Base-by-base conservation (phyloP, 2,888 invertebrate species). In the Glyphotaelius pellucidus region DNA sequence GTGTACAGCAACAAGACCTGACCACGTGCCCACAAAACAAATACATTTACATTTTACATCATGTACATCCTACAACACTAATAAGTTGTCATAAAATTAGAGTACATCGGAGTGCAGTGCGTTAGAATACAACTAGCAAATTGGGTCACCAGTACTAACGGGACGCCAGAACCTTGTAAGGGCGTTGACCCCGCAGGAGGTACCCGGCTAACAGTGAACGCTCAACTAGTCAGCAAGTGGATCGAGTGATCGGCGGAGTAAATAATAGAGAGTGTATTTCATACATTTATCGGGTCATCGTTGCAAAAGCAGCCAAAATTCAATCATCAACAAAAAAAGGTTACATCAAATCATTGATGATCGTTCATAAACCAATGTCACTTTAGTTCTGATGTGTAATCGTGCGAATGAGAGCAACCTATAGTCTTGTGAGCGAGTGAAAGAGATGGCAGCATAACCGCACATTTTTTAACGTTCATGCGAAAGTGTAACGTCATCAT, bases 91-190 rank as follows among this genome's bases (percentile, higher is more conserved):
- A 67, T 67, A 67, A 67, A 67, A 81, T 32, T 81, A 31, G 3
- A 81, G 15, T 81, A 81, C 15, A 15, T 81, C 15, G 31, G 15
- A 32, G 81, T 52, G 52, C 42, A 52, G 81, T 52, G 52, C 42
- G 31, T 30, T 38, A 35, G 85, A 85, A 11, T 85, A 25, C 67
- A 31, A 32, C 3, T 31, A 31, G 35, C 5, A 35, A 89, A 89
- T 89, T 89, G 14, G 89, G 86, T 86, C 86, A 42, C 47, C 15
- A 31, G 25, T 15, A 14, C 30, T 52, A 52, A 31, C 86, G 86
- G 86, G 86, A 42, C 30, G 86, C 14, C 30, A 52, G 52, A 86
- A 42, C 86, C 86, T 86, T 86, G 86, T 86, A 9, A 30, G 86
- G 86, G 15, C 42, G 42, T n/a, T 47, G 52, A 35, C 86, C 86